Evolutionary conservation across 2,113 vertebrate genomes (phyloP).

Genomic region (Pontoporia blainvillei): DNA sequence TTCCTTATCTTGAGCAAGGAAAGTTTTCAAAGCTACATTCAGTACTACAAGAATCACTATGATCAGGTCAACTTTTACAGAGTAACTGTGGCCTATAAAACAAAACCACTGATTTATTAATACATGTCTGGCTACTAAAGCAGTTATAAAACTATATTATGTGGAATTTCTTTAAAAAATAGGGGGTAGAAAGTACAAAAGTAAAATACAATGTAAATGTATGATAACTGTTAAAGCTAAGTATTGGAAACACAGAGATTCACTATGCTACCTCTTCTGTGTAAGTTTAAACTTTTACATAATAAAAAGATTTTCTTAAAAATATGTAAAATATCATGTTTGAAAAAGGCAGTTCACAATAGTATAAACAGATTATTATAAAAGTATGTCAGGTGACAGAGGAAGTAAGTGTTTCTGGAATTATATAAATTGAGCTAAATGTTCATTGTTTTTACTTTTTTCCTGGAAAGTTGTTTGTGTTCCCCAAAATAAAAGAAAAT

Average conservation of each 20-base stretch:
- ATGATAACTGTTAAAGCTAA: not conserved
- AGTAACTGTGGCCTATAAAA: not conserved
- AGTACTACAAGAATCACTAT: not conserved
- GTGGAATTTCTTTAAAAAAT: slow-evolving; percentile 4
- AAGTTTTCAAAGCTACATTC: not conserved
- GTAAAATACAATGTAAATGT: not conserved
- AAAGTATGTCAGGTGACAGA: not conserved
- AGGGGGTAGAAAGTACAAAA: not conserved
- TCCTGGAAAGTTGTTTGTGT: not conserved
- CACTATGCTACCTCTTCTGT: not conserved
- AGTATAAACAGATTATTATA: not conserved
- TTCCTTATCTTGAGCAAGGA: not conserved
- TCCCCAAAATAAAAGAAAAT: slow-evolving; percentile 13
- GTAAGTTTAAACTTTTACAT: not conserved
- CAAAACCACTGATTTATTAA: not conserved
- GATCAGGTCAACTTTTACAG: not conserved
- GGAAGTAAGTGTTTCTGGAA: not conserved
- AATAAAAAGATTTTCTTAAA: slow-evolving; percentile 23
- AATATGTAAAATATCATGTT: not conserved
- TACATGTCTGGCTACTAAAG: not conserved
- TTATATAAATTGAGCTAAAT: not conserved
- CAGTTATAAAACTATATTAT: slow-evolving; percentile 20
- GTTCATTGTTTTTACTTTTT: slow-evolving; percentile 6
- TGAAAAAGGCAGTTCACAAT: not conserved
- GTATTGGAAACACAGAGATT: not conserved